Evolutionary conservation across 2,888 invertebrate genomes (phyloP).

Genomic region (Pheosia gnoma): DNA sequence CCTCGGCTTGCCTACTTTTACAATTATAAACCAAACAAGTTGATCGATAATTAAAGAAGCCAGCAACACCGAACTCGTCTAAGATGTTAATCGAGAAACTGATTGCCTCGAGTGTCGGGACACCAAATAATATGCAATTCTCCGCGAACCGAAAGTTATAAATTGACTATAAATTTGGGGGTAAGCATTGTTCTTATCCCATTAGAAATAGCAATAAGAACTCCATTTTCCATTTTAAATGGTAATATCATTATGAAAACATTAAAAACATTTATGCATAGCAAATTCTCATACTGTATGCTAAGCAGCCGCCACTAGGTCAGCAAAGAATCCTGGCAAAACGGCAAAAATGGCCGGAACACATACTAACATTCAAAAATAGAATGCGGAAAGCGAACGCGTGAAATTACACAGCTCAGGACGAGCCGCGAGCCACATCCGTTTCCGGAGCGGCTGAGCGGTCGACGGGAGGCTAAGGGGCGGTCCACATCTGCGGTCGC

Average conservation of each 20-base stretch:
- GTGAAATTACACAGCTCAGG: slow-evolving; percentile 63
- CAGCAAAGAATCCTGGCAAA: slow-evolving; percentile 22
- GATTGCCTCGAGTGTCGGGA: too few species aligned
- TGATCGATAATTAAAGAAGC: too few species aligned
- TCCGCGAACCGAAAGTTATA: too few species aligned
- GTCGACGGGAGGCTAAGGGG: slow-evolving; percentile 24
- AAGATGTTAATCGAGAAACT: too few species aligned
- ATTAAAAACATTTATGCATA: not conserved
- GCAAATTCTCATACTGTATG: slow-evolving; percentile 13
- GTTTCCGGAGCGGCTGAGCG: slow-evolving; percentile 39
- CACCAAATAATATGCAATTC: too few species aligned
- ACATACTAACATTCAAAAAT: slow-evolving; percentile 52
- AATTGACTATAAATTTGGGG: too few species aligned
- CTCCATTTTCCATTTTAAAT: not conserved
- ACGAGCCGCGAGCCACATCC: slow-evolving; percentile 54
- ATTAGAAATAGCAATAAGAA: not conserved
- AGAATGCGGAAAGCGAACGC: slow-evolving; percentile 53
- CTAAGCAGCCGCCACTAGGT: slow-evolving; percentile 13
- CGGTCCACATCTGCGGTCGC: slow-evolving; percentile 16
- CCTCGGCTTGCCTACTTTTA: too few species aligned
- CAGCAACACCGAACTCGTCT: too few species aligned
- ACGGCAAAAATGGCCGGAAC: slow-evolving; percentile 27
- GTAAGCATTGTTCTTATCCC: not conserved
- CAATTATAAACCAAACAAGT: too few species aligned
- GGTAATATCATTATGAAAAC: not conserved